A percentile compares a stretch with the other conserved stretches of the same genome.
Evolutionary conservation across 1,140 invertebrate genomes (phyloP).

Genomic region (Branchinecta lindahli): DNA sequence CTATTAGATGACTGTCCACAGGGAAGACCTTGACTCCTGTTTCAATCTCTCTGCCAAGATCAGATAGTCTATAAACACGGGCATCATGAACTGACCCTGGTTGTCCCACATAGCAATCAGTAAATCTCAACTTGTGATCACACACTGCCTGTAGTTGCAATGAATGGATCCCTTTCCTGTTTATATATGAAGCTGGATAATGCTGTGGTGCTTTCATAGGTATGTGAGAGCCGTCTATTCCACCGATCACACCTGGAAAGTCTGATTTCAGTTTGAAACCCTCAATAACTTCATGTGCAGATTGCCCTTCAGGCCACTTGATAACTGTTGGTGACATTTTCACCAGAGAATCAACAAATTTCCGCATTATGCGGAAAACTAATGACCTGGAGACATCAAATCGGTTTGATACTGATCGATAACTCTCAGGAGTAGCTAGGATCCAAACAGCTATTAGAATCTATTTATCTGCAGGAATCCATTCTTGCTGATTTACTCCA

Average conservation of each 20-base stretch:
- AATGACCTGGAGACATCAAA: neutral
- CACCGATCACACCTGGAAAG: neutral
- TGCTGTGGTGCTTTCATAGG: neutral
- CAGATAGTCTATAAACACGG: neutral
- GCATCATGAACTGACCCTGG: neutral
- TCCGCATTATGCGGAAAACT: neutral
- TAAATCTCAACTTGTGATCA: neutral
- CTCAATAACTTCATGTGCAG: neutral
- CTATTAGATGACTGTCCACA: neutral
- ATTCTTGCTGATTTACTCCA: neutral
- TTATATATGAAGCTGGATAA: neutral
- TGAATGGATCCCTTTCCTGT: neutral
- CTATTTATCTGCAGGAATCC: neutral
- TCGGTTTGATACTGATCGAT: neutral
- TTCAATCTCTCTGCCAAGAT: neutral
- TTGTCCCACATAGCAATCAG: neutral
- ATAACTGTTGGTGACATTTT: neutral
- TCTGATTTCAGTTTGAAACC: neutral
- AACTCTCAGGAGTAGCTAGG: neutral
- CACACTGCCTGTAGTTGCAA: neutral
- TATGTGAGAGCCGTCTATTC: neutral
- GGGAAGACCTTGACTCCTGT: neutral
- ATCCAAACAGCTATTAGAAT: neutral
- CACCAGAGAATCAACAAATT: neutral
- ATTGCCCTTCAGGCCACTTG: neutral